These are phyloP conservation scores for Coreius guichenoti DNA, from an alignment of 2,797 vertebrate genomes.

Conservation along the genomic window DNA sequence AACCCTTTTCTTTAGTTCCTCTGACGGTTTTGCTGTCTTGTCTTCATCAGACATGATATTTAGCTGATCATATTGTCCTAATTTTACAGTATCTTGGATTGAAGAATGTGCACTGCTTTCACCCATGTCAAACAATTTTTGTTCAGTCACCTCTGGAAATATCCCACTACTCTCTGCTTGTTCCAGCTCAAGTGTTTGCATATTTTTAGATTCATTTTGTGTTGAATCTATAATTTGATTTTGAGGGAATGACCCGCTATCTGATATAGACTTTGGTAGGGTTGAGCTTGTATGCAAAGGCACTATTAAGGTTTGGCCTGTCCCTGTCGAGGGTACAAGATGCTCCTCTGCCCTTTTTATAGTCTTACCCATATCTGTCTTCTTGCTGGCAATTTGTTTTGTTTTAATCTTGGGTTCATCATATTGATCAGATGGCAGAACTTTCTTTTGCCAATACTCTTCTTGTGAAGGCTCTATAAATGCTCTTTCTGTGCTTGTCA, in stretches of 20 bases:
- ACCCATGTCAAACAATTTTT: conserved; percentile 7
- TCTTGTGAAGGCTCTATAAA: conserved; percentile 13
- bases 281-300: conserved; percentile 4
- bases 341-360: neutral
- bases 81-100: conserved; percentile 26
- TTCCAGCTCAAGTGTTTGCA: conserved; percentile 35
- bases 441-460: neutral
- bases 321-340: neutral
- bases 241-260: neutral
- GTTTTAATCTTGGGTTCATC: conserved; percentile 15
- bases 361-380: neutral
- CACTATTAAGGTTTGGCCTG: neutral
- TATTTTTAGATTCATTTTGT: conserved; percentile 15
- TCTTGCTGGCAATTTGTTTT: neutral
- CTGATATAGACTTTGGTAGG: conserved; percentile 1
- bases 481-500: neutral
- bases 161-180: conserved; percentile 7
- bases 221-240: neutral
- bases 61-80: conserved; percentile 23
- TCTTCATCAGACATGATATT: conserved; percentile 27
- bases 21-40: conserved; percentile 19
- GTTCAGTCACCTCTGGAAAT: neutral
- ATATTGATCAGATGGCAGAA: neutral
- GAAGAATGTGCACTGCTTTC: neutral
- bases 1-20: neutral